These are phyloP conservation scores for Gephyroberyx darwinii DNA, from an alignment of 2,797 vertebrate genomes.

Conservation along the genomic window DNA sequence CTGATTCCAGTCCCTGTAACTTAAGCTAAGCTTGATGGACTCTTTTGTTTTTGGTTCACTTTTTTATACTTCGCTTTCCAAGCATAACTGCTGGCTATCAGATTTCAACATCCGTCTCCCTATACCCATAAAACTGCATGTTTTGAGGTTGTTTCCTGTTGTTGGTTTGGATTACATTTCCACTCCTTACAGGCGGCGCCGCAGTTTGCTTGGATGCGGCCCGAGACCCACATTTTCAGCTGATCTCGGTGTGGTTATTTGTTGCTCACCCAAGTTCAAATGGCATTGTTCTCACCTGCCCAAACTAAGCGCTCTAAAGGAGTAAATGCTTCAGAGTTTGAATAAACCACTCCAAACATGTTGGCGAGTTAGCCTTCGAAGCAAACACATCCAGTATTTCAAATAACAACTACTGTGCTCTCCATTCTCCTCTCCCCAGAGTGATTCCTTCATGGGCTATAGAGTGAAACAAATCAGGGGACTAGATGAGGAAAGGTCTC, in stretches of 20 bases:
- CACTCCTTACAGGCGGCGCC: constrained; percentile 30
- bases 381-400: constrained; percentile 10
- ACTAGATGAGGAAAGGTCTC: constrained; percentile 29
- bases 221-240: constrained; percentile 22
- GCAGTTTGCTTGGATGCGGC: constrained; percentile 41
- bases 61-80: too few relatives aligned
- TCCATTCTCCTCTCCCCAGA: background rate
- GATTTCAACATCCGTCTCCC: constrained; percentile 45
- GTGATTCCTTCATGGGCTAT: constrained; percentile 26
- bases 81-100: constrained; percentile 8
- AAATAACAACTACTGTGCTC: constrained; percentile 4
- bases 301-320: constrained; percentile 2
- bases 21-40: too few relatives aligned
- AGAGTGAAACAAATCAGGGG: constrained; percentile 28
- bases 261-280: constrained; percentile 16
- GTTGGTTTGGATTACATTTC: constrained; percentile 42
- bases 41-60: too few relatives aligned
- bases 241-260: background rate
- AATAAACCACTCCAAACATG: background rate
- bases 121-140: constrained; percentile 11
- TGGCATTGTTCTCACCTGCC: constrained; percentile 5
- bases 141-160: constrained; percentile 42
- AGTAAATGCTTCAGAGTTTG: too few relatives aligned
- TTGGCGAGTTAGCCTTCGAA: constrained; percentile 13
- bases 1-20: too few relatives aligned